Evolutionary conservation across 2,797 vertebrate species (phyloP).

Genomic region (Cygnus olor): DNA sequence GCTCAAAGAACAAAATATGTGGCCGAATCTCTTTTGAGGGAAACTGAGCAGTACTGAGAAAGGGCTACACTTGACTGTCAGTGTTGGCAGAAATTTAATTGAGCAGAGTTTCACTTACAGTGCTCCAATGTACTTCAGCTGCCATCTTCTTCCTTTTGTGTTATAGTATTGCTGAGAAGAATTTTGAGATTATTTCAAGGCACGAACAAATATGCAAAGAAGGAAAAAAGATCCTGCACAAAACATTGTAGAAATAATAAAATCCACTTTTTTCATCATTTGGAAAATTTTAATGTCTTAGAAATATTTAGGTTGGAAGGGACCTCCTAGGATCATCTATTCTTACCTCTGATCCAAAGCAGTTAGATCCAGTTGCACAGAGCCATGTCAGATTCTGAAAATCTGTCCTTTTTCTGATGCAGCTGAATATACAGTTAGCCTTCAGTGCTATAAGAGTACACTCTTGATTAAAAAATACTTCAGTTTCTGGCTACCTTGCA

Average conservation of each 20-base stretch:
- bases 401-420: not conserved
- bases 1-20: not conserved
- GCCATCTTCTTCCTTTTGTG: not conserved
- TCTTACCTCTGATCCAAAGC: not conserved
- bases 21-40: not conserved
- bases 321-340: not conserved
- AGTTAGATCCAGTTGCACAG: not conserved
- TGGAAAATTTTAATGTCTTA: not conserved
- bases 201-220: not conserved
- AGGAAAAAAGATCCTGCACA: not conserved
- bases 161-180: not conserved
- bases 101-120: not conserved
- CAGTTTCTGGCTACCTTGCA: not conserved
- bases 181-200: not conserved
- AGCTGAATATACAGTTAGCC: not conserved
- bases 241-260: not conserved
- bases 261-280: not conserved
- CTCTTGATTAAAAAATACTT: not conserved
- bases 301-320: not conserved
- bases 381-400: not conserved
- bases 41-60: not conserved
- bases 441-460: not conserved
- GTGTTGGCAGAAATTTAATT: not conserved
- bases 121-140: not conserved
- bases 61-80: not conserved